Percentiles rank a stretch among this genome's conserved stretches.
Evolutionary conservation across 1,140 invertebrate genomes (phyloP).

Genomic region (Aphelenchoides avenae): DNA sequence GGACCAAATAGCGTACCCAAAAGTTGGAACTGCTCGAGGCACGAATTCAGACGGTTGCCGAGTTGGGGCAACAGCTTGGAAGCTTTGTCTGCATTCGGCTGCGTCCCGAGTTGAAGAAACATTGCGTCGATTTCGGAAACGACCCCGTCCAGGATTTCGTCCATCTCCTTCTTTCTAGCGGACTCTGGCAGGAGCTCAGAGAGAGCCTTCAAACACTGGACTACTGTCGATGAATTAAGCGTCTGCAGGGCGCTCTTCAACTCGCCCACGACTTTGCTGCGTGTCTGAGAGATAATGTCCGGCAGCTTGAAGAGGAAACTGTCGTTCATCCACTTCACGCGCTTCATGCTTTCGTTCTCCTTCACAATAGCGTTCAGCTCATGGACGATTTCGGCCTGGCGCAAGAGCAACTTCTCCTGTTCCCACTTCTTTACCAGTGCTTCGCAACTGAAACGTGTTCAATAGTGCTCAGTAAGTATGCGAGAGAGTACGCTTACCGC

Average conservation of each 20-base stretch:
- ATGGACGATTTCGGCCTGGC: constrained; percentile 28
- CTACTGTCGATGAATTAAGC: constrained; percentile 21
- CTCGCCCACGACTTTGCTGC: constrained; percentile 30
- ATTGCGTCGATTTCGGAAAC: constrained; percentile 39
- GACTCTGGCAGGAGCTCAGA: constrained; percentile 6
- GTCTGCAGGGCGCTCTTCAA: constrained; percentile 28
- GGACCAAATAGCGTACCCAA: constrained; percentile 45
- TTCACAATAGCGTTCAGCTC: constrained; percentile 35
- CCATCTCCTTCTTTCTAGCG: constrained; percentile 40
- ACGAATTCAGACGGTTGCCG: constrained; percentile 36
- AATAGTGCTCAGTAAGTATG: constrained; percentile 8
- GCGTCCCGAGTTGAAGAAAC: constrained; percentile 41
- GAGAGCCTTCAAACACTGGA: constrained; percentile 20
- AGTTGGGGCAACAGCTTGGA: constrained; percentile 29
- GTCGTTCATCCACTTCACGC: constrained; percentile 39
- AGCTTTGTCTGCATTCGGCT: constrained; percentile 23
- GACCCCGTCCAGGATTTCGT: constrained; percentile 36
- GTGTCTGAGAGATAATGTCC: constrained; percentile 29
- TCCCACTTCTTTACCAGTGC: constrained; percentile 30
- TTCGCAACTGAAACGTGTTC: constrained; percentile 41
- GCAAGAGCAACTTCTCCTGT: constrained; percentile 35
- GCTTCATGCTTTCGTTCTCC: constrained; percentile 37
- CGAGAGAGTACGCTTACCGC: constrained; percentile 14
- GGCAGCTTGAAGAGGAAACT: constrained; percentile 35
- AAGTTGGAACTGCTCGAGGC: constrained; percentile 53